phyloP scores from a whole-genome alignment of 2,797 vertebrate genomes.

The Dendrocincla tyrannina region DNA sequence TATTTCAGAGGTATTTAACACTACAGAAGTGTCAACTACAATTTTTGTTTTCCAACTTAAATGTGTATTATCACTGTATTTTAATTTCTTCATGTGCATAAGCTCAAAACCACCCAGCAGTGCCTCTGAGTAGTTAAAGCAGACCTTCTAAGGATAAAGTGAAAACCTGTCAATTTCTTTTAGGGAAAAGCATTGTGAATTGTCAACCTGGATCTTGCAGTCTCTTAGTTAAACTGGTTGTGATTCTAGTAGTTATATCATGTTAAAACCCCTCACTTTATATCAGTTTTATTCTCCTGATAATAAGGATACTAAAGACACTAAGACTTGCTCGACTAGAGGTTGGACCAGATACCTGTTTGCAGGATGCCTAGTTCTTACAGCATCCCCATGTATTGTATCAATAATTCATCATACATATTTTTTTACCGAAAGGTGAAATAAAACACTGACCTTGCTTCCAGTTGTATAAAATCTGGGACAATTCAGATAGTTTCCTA shows the following conservation, averaged over 20 bases:
- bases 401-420: not conserved
- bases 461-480: not conserved
- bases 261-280: not conserved
- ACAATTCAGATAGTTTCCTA: not conserved
- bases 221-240: not conserved
- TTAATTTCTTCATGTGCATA: not conserved
- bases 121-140: not conserved
- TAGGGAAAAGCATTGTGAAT: not conserved
- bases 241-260: not conserved
- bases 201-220: not conserved
- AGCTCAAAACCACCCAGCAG: not conserved
- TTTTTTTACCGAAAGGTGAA: not conserved
- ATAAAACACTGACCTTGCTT: not conserved
- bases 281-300: not conserved
- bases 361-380: not conserved
- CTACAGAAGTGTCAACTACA: not conserved
- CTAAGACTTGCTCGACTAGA: not conserved
- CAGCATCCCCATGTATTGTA: not conserved
- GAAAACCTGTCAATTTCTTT: not conserved
- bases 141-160: not conserved
- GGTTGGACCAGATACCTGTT: not conserved
- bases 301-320: not conserved
- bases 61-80: not conserved
- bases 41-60: not conserved
- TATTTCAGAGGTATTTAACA: not conserved